phyloP scores from a whole-genome alignment of 2,797 vertebrate species.

The Apogon talboti region DNA sequence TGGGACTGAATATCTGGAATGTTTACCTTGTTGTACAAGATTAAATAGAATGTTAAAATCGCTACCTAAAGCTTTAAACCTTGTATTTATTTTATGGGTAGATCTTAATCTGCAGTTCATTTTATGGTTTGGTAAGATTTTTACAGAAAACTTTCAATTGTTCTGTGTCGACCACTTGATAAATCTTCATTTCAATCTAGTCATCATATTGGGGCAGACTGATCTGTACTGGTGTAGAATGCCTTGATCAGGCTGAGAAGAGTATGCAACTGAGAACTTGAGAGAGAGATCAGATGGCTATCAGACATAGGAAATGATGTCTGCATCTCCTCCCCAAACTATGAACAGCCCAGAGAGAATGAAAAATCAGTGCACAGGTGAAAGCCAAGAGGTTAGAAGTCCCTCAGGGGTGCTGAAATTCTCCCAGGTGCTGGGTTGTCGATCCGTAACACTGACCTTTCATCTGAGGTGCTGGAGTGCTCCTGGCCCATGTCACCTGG shows the following conservation, averaged over 20 bases:
- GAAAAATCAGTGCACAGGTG: conserved; percentile 43
- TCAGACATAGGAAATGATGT: conserved; percentile 76
- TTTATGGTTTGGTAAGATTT: conserved; percentile 16
- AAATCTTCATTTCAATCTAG: conserved; percentile 63
- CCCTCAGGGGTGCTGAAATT: conserved; percentile 70
- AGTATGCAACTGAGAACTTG: conserved; percentile 59
- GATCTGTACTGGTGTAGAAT: conserved; percentile 74
- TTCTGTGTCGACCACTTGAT: conserved; percentile 40
- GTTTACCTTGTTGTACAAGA: neutral
- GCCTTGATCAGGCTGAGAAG: conserved; percentile 74
- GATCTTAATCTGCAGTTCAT: neutral
- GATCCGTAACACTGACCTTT: conserved; percentile 72
- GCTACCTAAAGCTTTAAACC: conserved; percentile 1
- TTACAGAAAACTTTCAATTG: conserved; percentile 9
- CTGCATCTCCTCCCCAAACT: conserved; percentile 50
- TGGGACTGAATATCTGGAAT: neutral
- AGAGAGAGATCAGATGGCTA: conserved; percentile 70
- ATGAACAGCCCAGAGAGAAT: conserved; percentile 17
- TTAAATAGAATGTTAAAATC: neutral
- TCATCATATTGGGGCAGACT: conserved; percentile 57
- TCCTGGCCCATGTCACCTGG: conserved; percentile 68
- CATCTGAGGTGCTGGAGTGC: conserved; percentile 72
- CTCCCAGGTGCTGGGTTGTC: conserved; percentile 60
- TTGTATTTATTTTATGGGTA: neutral
- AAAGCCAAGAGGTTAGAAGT: conserved; percentile 78